A percentile compares a stretch with the other conserved stretches of the same genome.
phyloP scores from a whole-genome alignment of 2,797 vertebrate genomes.

The Gymnothorax javanicus region DNA sequence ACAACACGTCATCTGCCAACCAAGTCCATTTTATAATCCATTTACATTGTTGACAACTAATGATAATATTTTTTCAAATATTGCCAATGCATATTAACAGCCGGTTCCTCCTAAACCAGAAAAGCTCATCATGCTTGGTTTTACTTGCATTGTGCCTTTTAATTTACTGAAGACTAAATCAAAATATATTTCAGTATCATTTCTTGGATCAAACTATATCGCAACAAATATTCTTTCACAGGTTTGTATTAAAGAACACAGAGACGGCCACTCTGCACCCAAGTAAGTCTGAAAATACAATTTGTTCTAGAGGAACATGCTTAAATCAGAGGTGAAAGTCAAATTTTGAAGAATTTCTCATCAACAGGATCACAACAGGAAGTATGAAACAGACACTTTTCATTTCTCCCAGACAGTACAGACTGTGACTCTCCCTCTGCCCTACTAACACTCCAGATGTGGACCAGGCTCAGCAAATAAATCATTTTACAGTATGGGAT shows the following conservation, averaged over 20 bases:
- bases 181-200: constrained; percentile 2
- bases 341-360: constrained; percentile 36
- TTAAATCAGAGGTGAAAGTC: constrained; percentile 41
- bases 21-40: constrained; percentile 10
- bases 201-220: not conserved
- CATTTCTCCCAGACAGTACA: not conserved
- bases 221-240: constrained; percentile 40
- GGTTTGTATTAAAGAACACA: constrained; percentile 34
- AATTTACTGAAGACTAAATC: not conserved
- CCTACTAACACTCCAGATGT: constrained; percentile 42
- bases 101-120: constrained; percentile 2
- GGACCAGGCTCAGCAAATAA: constrained; percentile 58
- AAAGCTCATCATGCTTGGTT: constrained; percentile 16
- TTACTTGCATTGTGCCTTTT: not conserved
- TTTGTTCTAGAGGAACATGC: not conserved
- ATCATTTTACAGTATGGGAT: constrained; percentile 69
- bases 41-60: constrained; percentile 11
- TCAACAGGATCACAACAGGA: constrained; percentile 16
- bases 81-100: constrained; percentile 3
- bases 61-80: constrained; percentile 26
- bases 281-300: not conserved
- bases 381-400: constrained; percentile 19
- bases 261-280: not conserved
- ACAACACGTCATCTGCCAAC: constrained; percentile 33
- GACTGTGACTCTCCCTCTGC: constrained; percentile 25